These are phyloP conservation scores for Andricus curvator DNA, from an alignment of 2,888 invertebrate genomes.

Conservation along the genomic window DNA sequence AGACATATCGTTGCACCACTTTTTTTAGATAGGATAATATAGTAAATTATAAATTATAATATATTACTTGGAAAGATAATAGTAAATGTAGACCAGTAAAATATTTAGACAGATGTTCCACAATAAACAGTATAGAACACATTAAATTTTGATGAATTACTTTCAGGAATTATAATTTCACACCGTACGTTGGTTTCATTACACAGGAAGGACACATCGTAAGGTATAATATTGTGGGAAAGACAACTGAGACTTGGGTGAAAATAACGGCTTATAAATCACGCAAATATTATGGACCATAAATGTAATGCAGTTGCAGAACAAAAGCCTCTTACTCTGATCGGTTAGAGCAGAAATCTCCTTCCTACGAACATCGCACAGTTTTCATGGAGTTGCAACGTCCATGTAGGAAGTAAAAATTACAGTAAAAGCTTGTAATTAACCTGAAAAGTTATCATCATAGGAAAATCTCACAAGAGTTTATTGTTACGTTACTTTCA, in stretches of 20 bases:
- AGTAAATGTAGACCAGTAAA: neutral
- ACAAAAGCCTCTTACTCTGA: slow-evolving; percentile 41
- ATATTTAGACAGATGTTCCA: slow-evolving; percentile 3
- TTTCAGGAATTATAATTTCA: slow-evolving; percentile 38
- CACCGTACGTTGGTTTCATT: slow-evolving; percentile 28
- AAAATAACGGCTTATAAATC: slow-evolving; percentile 41
- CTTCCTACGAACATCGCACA: slow-evolving; percentile 27
- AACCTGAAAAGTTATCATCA: slow-evolving; percentile 24
- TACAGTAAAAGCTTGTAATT: slow-evolving; percentile 35
- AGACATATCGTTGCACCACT: no score
- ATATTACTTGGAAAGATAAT: neutral
- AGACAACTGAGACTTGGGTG: slow-evolving; percentile 36
- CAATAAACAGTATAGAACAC: neutral
- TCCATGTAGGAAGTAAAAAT: slow-evolving; percentile 20
- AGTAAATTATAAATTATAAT: neutral
- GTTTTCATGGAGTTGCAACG: slow-evolving; percentile 14
- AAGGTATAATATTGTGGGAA: slow-evolving; percentile 36
- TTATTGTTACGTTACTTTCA: neutral
- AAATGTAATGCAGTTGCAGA: slow-evolving; percentile 40
- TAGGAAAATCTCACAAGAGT: slow-evolving; percentile 25
- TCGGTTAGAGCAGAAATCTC: slow-evolving; percentile 40
- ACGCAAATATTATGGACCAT: slow-evolving; percentile 40
- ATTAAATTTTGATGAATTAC: slow-evolving; percentile 33
- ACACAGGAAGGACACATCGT: slow-evolving; percentile 38
- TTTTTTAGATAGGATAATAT: no score